Evolutionary conservation across 2,797 vertebrate species (phyloP), one percentile per base, ranked within the genome.

Genomic region (Enteromius paludinosus): DNA sequence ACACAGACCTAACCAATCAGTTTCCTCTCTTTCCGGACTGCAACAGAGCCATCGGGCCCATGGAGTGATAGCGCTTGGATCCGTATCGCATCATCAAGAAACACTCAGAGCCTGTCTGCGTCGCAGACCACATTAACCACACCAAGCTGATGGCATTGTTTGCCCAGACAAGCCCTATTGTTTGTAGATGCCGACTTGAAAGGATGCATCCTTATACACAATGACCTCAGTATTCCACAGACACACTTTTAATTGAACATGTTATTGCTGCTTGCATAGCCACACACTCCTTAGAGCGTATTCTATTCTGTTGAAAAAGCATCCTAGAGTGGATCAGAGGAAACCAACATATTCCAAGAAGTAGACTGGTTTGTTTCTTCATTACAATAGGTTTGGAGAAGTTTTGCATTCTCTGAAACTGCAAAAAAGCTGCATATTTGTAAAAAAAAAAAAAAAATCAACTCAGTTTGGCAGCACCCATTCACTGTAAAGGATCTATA

Each of bases 151-250:
- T 64, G 20, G 76, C 64, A 85, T 87, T 89, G 86, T 86, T 85
- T 86, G 83, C 41, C 33, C 43, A 84, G 78, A 87, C 75, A 87
- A 79, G 73, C 68, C 68, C 81, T 78, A 80, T 89, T 87, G 85
- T 87, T 83, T 79, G 86, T 82, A 72, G 85, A 82, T 84, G 81
- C 65, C 79, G 71, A 78, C 75, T 76, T 70, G 47, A 87, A 83
- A 85, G 74, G 72, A 82, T 66, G 62, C 78, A 80, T 86, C 78
- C 41, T 83, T 25, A 85, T 71, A 68, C 77, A 88, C 86, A 88
- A 89, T 83, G 86, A 83, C 84, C 65, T 78, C 79, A 87, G 87
- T 86, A 80, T 85, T 86, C 83, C 74, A 69, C 41, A 86, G 84
- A 69, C 75, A 74, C 81, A 69, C 78, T 87, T 78, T 81, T 84